Conservation (phyloP, 2,888 invertebrate genomes). For the Nomada ruficornis region DNA sequence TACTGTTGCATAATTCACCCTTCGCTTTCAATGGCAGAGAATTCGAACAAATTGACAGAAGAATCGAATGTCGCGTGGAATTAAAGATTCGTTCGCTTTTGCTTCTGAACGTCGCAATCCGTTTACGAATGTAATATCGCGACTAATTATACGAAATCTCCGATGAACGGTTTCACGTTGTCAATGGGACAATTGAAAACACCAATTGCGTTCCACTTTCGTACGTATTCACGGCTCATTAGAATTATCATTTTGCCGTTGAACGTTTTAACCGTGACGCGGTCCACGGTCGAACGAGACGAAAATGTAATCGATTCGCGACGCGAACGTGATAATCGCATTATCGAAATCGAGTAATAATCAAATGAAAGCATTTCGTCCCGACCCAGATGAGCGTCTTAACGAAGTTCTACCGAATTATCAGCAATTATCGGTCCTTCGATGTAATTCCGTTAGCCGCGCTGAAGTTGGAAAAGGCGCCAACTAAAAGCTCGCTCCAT, state of each 20-base stretch:
- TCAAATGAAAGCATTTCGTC: constrained; percentile 83
- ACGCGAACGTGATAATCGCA: constrained; percentile 73
- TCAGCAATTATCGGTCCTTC: constrained; percentile 84
- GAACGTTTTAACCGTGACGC: constrained; percentile 17
- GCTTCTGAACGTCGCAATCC: constrained; percentile 4
- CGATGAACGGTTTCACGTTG: background rate
- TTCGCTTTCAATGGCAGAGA: background rate
- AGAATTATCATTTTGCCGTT: background rate
- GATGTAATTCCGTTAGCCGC: constrained; percentile 81
- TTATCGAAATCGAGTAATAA: constrained; percentile 83
- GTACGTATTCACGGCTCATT: background rate
- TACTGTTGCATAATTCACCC: constrained; percentile 9
- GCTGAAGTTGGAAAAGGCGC: constrained; percentile 80
- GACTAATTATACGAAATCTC: constrained; percentile 4
- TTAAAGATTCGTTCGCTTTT: background rate
- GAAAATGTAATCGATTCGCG: constrained; percentile 67
- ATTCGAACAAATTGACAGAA: constrained; percentile 9
- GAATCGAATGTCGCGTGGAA: constrained; percentile 20
- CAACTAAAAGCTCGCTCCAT: constrained; percentile 80
- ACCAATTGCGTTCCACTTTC: too few relatives aligned
- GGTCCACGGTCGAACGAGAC: constrained; percentile 38
- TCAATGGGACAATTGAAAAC: background rate
- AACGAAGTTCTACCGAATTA: constrained; percentile 83
- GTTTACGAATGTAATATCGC: constrained; percentile 6
- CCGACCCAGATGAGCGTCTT: constrained; percentile 83